Conservation (phyloP, 1,140 invertebrate genomes). For the Colletes gigas region DNA sequence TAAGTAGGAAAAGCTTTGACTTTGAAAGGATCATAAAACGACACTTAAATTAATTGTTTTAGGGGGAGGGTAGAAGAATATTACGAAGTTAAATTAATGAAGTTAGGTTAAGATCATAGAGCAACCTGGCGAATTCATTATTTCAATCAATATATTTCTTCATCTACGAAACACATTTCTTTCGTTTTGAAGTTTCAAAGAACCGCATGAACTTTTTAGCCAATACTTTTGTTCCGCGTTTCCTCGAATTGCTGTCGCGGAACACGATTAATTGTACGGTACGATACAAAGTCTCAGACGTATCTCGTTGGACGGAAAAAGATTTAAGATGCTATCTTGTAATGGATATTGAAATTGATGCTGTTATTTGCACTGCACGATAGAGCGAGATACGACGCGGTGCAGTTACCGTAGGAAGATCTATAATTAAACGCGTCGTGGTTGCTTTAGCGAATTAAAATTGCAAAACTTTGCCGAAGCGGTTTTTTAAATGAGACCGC, state of each 20-base stretch:
- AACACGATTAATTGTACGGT: background rate
- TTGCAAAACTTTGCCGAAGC: background rate
- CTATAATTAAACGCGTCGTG: slow-evolving; percentile 1
- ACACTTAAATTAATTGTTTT: no score
- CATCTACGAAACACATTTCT: no score
- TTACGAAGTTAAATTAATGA: no score
- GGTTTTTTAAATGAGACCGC: no score
- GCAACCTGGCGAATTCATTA: no score
- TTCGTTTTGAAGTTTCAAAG: no score
- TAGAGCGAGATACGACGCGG: background rate
- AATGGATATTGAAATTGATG: slow-evolving; percentile 12
- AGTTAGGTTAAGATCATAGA: no score
- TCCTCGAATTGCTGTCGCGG: background rate
- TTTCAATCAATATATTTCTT: no score
- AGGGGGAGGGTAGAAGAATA: no score
- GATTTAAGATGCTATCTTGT: background rate
- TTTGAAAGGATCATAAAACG: no score
- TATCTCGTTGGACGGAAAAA: background rate
- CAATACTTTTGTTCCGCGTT: background rate
- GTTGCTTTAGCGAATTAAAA: background rate
- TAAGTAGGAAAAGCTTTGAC: no score
- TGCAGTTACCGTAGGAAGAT: background rate
- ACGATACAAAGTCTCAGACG: background rate
- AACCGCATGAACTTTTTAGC: no score
- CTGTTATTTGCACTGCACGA: background rate